Evolutionary conservation across 92 coral and sea anemone species (phyloP).

Genomic region (Porites lobata): DNA sequence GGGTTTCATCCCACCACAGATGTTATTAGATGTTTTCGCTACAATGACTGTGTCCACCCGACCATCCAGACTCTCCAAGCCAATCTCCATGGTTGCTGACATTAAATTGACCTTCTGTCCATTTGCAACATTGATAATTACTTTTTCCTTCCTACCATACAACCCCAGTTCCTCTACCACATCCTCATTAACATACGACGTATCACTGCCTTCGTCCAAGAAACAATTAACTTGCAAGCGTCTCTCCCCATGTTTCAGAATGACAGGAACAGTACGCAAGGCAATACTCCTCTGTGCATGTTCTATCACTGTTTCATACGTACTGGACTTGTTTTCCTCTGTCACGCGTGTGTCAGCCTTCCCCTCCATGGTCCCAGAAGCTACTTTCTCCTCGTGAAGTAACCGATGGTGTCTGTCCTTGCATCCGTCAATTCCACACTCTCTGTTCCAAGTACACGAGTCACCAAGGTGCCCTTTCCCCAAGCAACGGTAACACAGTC

Average conservation of each 20-base stretch:
- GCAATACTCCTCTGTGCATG: too few relatives aligned
- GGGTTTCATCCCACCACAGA: constrained; percentile 51
- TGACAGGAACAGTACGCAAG: too few relatives aligned
- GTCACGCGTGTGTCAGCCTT: too few relatives aligned
- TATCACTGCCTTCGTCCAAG: constrained; percentile 22
- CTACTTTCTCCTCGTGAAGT: constrained; percentile 35
- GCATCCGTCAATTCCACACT: constrained; percentile 37
- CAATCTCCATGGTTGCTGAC: constrained; percentile 57
- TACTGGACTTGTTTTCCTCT: too few relatives aligned
- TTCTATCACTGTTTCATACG: too few relatives aligned
- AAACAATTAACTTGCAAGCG: too few relatives aligned
- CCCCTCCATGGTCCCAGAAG: neutral
- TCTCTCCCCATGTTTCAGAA: too few relatives aligned
- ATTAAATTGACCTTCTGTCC: constrained; percentile 24
- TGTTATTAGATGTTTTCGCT: constrained; percentile 36
- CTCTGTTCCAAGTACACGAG: neutral
- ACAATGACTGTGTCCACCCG: constrained; percentile 48
- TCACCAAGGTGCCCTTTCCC: too few relatives aligned
- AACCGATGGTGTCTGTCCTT: constrained; percentile 41
- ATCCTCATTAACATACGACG: constrained; percentile 21
- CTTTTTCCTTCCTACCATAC: constrained; percentile 25
- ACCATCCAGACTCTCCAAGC: constrained; percentile 63
- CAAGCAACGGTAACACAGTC: too few relatives aligned
- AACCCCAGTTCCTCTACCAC: constrained; percentile 5
- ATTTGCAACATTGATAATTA: constrained; percentile 56